Base-by-base conservation (phyloP, 2,797 vertebrate genomes). In the Dendrocincla tyrannina region DNA sequence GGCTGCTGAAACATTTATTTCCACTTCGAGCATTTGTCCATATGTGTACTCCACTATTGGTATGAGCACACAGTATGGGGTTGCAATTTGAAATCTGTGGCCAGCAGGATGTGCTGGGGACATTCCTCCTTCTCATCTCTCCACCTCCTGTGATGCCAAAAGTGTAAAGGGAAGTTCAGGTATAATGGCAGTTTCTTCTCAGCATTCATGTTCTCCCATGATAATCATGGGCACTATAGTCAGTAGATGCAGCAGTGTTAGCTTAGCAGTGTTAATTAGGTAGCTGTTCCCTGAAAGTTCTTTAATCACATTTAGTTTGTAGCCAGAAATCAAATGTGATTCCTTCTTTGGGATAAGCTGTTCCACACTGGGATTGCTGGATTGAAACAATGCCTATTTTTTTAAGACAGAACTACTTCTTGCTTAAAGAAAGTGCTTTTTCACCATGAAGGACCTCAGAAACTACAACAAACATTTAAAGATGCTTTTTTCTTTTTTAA, bases 1-100 rank as follows among this genome's bases (percentile, higher is more conserved):
- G 60, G 39, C 68, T 87, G 44, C n/a, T 87, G 84, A 89, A 97
- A 80, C 19, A 77, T 88, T 89, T 91, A 79, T 46, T 92, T 95
- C 66, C 19, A 46, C 22, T 89, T 58, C 0, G 0, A 78, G 7
- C 55, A 37, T 76, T 87, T 82, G 39, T 85, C 78, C 44, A 33
- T 70, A 64, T 82, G 89, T 35, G 18, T 80, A 27, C 52, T 85
- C 22, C 28, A 10, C 14, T 50, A 4, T 3, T 58, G 24, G 32
- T 66, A 47, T 66, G 59, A 0, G 1, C 35, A 42, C 28, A 47
- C 5, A 46, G 22, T 10, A 33, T 12, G 28, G 52, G 25, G 18
- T 9, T 84, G 46, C 69, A 87, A 44, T 63, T 23, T 63, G 41
- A 87, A 90, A 39, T 30, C 28, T 76, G 52, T 72, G 82, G 32